These are phyloP conservation scores for Aurelia coerulea DNA, from an alignment of 30 jellyfish, hydroid and myxozoan genomes.

Conservation along the genomic window DNA sequence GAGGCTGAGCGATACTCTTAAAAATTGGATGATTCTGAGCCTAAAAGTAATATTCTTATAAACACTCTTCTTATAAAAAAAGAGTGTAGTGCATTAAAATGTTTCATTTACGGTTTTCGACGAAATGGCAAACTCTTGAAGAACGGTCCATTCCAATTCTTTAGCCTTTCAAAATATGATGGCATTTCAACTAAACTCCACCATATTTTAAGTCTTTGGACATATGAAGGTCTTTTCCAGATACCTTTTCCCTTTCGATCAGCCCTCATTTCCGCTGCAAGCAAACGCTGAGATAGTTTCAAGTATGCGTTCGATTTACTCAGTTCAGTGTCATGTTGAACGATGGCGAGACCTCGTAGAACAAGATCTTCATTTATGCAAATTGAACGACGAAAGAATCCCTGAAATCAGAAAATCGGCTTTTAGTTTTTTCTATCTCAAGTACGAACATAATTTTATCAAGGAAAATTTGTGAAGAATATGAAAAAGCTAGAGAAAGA, in stretches of 20 bases:
- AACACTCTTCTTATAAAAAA: too few species aligned
- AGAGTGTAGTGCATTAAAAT: too few species aligned
- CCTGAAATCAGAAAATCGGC: constrained; percentile 13
- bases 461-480: too few species aligned
- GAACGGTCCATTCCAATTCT: too few species aligned
- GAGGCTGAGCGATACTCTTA: too few species aligned
- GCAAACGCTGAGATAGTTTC: constrained; percentile 12
- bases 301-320: constrained; percentile 4
- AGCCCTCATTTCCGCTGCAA: constrained; percentile 49
- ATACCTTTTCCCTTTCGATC: constrained; percentile 41
- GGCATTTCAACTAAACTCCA: background rate
- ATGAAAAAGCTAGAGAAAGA: too few species aligned
- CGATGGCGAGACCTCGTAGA: constrained; percentile 57
- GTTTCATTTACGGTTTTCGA: too few species aligned
- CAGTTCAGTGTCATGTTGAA: background rate
- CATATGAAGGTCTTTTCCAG: constrained; percentile 46
- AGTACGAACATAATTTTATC: background rate
- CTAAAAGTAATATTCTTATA: too few species aligned
- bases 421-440: background rate
- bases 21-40: too few species aligned
- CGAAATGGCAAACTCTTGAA: too few species aligned
- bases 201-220: constrained; percentile 23
- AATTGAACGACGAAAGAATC: constrained; percentile 16
- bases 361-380: constrained; percentile 47
- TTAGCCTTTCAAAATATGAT: background rate